These are phyloP conservation scores for Cirrhinus molitorella DNA, from an alignment of 2,797 vertebrate species.

Conservation along the genomic window DNA sequence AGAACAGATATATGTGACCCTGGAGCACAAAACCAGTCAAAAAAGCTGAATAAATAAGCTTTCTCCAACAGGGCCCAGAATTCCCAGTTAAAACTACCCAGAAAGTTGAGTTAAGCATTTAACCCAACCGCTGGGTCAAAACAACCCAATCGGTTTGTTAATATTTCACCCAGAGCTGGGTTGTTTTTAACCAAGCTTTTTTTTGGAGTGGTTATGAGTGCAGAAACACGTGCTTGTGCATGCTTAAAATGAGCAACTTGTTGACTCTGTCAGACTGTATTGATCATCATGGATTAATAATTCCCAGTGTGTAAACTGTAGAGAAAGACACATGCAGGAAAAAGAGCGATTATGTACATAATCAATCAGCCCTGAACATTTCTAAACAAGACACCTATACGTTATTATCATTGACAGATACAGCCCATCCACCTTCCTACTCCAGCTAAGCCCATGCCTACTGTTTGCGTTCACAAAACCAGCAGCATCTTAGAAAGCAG, in stretches of 20 bases:
- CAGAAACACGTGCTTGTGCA: neutral
- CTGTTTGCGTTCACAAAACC: neutral
- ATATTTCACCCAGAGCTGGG: no score
- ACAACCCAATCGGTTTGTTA: no score
- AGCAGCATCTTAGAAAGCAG: neutral
- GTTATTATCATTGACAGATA: neutral
- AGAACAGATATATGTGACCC: no score
- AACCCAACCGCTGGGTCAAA: no score
- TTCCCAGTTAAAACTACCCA: no score
- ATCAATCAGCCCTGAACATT: neutral
- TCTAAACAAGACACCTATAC: neutral
- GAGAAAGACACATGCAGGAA: neutral
- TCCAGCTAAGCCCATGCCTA: neutral
- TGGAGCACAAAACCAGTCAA: no score
- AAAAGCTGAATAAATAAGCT: no score
- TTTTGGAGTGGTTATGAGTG: neutral
- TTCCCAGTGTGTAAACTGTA: neutral
- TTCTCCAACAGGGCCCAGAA: no score
- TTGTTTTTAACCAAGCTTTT: no score
- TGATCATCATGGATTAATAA: constrained; percentile 27
- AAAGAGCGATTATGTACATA: neutral
- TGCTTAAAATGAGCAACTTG: constrained; percentile 16
- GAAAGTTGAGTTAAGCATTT: no score
- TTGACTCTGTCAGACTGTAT: constrained; percentile 9
- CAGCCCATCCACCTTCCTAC: neutral